phyloP scores from a whole-genome alignment of 2,113 vertebrate species.

The Nestor notabilis region DNA sequence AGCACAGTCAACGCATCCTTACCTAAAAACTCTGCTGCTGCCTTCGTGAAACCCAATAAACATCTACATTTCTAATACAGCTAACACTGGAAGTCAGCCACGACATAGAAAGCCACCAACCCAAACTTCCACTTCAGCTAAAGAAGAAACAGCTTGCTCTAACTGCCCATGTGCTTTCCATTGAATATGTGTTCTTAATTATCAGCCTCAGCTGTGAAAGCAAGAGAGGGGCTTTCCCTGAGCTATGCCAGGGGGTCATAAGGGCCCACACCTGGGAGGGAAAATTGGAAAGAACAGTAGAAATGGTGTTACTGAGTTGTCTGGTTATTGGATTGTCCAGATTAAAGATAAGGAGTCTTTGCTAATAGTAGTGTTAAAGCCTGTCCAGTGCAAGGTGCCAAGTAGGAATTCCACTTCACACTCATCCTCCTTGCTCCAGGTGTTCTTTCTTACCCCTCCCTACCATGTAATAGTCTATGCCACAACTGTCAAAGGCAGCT shows the following conservation, averaged over 20 bases:
- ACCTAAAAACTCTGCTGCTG: neutral
- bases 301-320: neutral
- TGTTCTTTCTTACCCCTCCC: neutral
- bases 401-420: neutral
- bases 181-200: neutral
- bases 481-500: neutral
- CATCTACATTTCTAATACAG: accelerated
- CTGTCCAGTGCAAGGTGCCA: neutral
- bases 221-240: neutral
- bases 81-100: accelerated
- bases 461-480: neutral
- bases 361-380: neutral
- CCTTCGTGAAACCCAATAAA: too few relatives aligned
- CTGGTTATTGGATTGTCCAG: neutral
- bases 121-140: accelerated
- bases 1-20: neutral
- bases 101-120: accelerated
- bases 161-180: neutral
- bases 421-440: neutral
- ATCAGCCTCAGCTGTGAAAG: neutral
- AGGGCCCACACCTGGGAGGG: neutral
- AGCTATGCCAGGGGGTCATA: neutral
- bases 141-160: too few relatives aligned
- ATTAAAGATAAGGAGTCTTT: neutral
- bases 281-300: neutral